These are phyloP conservation scores for Xylota sylvarum DNA, from an alignment of 2,888 invertebrate genomes.

Conservation along the genomic window DNA sequence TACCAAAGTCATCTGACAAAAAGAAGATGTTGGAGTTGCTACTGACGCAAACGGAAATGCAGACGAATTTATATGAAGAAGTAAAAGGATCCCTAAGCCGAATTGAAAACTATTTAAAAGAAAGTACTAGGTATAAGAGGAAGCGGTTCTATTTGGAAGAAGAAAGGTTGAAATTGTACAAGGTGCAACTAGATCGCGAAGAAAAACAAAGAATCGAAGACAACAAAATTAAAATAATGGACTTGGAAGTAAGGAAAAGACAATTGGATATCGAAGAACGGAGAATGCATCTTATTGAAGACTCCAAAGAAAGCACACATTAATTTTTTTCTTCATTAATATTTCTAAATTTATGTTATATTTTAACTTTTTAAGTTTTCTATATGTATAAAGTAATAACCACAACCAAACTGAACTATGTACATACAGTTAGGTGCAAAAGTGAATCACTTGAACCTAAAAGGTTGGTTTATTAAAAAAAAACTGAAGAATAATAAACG, in stretches of 20 bases:
- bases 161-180: neutral
- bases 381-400: no score
- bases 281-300: neutral
- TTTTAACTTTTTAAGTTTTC: no score
- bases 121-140: neutral
- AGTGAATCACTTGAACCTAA: neutral
- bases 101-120: neutral
- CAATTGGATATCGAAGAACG: neutral
- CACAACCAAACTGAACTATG: no score
- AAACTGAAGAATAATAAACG: neutral
- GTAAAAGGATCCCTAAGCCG: neutral
- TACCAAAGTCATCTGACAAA: no score
- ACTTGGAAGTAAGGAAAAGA: neutral
- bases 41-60: no score
- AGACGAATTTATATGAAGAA: neutral
- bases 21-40: no score
- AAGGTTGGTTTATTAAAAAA: slow-evolving; percentile 5
- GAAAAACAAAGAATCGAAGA: neutral
- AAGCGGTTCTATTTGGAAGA: neutral
- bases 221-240: neutral
- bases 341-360: no score
- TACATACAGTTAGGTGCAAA: neutral
- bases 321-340: no score
- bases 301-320: no score
- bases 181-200: neutral